Evolutionary conservation across 2,797 vertebrate species (phyloP), one percentile per base, ranked within the genome.

Genomic region (Rhadinocentrus ornatus): DNA sequence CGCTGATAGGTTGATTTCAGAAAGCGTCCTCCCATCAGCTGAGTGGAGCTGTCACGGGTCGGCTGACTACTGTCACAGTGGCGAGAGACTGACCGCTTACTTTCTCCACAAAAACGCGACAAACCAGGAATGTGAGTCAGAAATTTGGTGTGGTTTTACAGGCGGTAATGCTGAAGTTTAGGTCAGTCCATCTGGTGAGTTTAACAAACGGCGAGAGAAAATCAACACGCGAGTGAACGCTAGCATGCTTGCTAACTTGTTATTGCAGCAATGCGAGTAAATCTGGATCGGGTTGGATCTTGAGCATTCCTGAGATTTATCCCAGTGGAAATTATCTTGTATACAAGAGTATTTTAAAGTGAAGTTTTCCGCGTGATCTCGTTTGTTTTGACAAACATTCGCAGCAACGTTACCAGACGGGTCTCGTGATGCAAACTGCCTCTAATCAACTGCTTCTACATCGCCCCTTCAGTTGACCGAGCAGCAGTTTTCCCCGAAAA

Each of bases 391-490:
- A 60, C 8, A n/a, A 34, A 60, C 9, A 60, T 72, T 76, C 58
- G 73, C 73, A 31, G 70, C 61, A 11, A 59, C 73, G 83, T 79
- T 44, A 6, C 44, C 41, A 2, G 54, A 57, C 32, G 31, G 13
- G 69, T 71, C 69, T 64, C 89, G 91, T 93, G 92, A 91, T 77
- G 68, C 78, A 3, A 34, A 12, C 46, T 61, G 69, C 37, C 35
- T 5, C 31, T 57, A 61, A 53, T 31, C 59, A 24, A 29, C 18
- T 16, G 22, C 58, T 18, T 18, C 29, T 26, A 3, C 13, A 18
- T 27, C 22, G 22, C 11, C 24, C 15, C 15, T 6, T 31, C 5
- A 18, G 22, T 4, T 7, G 13, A 31, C 29, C 15, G 52, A 46
- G 20, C 44, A 22, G 20, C 46, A 46, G 53, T 4, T 16, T 55